Conservation (phyloP, 2,797 vertebrate species). For the Potorous gilbertii region DNA sequence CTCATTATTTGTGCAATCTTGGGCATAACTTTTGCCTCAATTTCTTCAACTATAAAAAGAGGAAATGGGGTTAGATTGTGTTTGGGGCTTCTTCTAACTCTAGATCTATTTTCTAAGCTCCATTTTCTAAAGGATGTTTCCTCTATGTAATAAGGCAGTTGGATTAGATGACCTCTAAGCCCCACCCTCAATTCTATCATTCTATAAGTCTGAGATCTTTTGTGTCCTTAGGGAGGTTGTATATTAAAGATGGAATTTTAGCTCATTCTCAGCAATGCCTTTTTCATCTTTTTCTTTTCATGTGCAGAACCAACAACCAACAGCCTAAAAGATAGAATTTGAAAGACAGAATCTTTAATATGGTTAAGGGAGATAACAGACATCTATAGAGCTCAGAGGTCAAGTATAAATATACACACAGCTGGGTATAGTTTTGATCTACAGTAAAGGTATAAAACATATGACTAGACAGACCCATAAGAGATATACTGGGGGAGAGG, state of each 20-base stretch:
- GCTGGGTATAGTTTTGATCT: constrained; percentile 7
- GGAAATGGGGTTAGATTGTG: not conserved
- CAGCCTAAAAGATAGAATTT: not conserved
- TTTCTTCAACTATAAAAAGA: not conserved
- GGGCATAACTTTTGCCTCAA: not conserved
- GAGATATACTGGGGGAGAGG: not conserved
- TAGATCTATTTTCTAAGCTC: not conserved
- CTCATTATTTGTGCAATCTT: not conserved
- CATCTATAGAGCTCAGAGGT: not conserved
- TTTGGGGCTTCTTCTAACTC: not conserved
- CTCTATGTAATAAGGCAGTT: not conserved
- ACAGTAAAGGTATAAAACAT: constrained; percentile 2
- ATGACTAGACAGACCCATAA: not conserved
- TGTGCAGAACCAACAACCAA: constrained; percentile 21
- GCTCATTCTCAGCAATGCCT: not conserved
- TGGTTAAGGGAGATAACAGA: constrained; percentile 19
- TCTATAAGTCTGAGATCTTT: not conserved
- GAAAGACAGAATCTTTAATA: constrained; percentile 45
- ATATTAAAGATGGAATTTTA: constrained; percentile 7
- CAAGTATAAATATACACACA: not conserved
- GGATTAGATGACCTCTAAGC: not conserved
- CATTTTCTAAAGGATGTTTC: not conserved
- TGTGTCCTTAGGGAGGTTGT: not conserved
- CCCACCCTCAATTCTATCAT: not conserved
- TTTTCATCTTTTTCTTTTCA: not conserved